Conservation (phyloP, 1,140 invertebrate genomes). For the Nasonia longicornis region DNA sequence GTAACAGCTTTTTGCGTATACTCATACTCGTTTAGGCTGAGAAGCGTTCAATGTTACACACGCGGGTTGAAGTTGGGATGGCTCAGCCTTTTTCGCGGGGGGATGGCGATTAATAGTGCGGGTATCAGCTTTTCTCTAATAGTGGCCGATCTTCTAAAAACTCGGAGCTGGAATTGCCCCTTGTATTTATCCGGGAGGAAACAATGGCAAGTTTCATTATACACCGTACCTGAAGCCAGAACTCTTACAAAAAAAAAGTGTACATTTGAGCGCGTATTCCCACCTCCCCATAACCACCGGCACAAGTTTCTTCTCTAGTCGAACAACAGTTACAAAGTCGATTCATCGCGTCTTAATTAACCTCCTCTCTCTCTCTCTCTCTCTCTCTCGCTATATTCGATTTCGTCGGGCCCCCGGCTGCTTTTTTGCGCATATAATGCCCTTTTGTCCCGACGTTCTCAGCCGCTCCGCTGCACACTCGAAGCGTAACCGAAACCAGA, state of each 20-base stretch:
- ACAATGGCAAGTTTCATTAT: not conserved
- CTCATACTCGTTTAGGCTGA: not conserved
- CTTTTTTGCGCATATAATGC: constrained; percentile 36
- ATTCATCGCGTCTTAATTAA: constrained; percentile 19
- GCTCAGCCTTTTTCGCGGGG: not conserved
- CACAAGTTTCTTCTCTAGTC: not conserved
- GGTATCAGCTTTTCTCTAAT: no score
- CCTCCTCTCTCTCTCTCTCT: not conserved
- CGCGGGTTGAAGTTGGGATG: not conserved
- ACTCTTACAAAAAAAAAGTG: not conserved
- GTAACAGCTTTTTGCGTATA: no score
- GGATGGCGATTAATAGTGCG: constrained; percentile 44
- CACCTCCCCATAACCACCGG: not conserved
- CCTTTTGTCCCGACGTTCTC: constrained; percentile 28
- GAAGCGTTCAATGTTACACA: constrained; percentile 14
- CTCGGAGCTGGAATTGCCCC: not conserved
- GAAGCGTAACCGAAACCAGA: constrained; percentile 32
- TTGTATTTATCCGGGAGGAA: not conserved
- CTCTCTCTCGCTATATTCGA: not conserved
- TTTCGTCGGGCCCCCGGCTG: not conserved
- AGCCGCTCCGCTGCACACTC: not conserved
- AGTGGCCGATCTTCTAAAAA: no score
- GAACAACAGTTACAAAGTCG: not conserved
- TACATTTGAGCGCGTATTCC: not conserved
- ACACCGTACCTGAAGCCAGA: no score